Evolutionary conservation across 2,888 invertebrate genomes (phyloP).

Genomic region (Cheilosia grossa): DNA sequence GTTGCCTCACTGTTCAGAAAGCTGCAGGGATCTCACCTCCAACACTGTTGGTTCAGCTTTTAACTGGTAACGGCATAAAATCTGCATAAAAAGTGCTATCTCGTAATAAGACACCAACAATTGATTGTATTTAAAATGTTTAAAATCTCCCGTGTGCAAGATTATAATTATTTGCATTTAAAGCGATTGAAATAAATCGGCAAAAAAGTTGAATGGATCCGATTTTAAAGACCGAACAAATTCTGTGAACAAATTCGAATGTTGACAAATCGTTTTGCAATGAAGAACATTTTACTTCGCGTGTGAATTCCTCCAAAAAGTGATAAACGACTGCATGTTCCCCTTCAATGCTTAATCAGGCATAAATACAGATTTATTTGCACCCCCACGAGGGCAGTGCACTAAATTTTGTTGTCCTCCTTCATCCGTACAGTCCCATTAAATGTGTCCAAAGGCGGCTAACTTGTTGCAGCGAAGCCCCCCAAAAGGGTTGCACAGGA

Average conservation of each 20-base stretch:
- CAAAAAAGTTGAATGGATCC: too few species aligned
- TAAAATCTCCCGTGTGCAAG: too few species aligned
- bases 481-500: not conserved
- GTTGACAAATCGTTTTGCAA: constrained; percentile 3
- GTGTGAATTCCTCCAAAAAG: not conserved
- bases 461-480: not conserved
- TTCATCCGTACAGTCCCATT: not conserved
- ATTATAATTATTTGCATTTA: too few species aligned
- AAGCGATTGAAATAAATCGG: too few species aligned
- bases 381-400: not conserved
- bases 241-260: not conserved
- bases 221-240: too few species aligned
- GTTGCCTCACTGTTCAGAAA: too few species aligned
- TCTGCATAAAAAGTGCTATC: too few species aligned
- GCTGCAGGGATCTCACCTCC: too few species aligned
- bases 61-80: too few species aligned
- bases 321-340: not conserved
- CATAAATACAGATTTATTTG: not conserved
- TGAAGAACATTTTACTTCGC: not conserved
- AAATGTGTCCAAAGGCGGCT: not conserved
- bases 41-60: too few species aligned
- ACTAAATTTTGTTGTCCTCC: not conserved
- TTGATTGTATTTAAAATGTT: too few species aligned
- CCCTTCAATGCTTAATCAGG: not conserved
- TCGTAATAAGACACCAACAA: too few species aligned